Conservation (phyloP, 2,888 invertebrate genomes). For the Orthosia gothica region DNA sequence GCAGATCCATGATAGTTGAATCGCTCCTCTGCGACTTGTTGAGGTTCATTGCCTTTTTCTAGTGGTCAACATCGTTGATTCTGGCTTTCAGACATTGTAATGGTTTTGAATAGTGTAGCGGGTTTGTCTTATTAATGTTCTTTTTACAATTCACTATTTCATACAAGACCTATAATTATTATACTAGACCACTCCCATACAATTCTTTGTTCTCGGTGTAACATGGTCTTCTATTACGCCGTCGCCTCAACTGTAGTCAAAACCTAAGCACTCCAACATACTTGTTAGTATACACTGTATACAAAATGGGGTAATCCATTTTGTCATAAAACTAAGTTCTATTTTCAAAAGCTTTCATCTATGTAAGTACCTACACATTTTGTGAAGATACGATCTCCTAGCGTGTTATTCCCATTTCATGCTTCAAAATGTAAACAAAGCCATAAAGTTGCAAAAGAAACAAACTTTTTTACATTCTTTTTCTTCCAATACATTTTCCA, state of each 20-base stretch:
- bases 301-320: no score
- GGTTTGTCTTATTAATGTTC: neutral
- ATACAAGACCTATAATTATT: neutral
- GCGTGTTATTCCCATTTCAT: neutral
- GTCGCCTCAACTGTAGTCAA: neutral
- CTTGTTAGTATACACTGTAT: neutral
- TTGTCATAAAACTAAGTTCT: neutral
- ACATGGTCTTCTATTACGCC: neutral
- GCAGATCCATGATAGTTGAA: neutral
- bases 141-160: neutral
- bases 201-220: neutral
- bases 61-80: neutral
- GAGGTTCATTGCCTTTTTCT: neutral
- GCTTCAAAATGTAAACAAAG: conserved; percentile 18
- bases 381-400: neutral
- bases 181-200: no score
- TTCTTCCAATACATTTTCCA: conserved; percentile 11
- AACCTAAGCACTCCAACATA: neutral
- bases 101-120: neutral
- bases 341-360: neutral
- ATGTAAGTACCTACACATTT: neutral
- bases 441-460: neutral
- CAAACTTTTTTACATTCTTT: neutral
- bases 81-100: neutral
- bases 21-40: neutral